Evolutionary conservation across 2,888 invertebrate genomes (phyloP).

Genomic region (Sepioteuthis lessoniana): DNA sequence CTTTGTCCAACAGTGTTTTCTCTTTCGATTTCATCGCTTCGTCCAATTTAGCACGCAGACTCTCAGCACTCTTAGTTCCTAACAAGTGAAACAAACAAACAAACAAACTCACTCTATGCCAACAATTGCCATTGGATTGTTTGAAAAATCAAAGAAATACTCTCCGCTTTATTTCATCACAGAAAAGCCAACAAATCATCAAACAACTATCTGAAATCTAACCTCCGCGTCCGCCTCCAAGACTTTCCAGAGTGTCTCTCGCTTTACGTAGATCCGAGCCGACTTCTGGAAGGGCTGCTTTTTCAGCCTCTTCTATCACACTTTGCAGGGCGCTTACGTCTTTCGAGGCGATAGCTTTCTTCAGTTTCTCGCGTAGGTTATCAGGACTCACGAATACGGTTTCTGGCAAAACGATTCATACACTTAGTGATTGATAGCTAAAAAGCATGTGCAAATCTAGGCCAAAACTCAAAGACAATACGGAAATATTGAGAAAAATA

Average conservation of each 20-base stretch:
- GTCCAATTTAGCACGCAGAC: background rate
- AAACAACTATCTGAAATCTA: background rate
- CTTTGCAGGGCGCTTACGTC: background rate
- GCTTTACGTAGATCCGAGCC: background rate
- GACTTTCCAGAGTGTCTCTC: background rate
- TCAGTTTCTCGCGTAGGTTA: background rate
- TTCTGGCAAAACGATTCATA: background rate
- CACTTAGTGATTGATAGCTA: no score
- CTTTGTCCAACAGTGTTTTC: background rate
- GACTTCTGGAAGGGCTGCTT: background rate
- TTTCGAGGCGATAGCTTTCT: background rate
- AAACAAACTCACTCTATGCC: no score
- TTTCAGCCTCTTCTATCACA: background rate
- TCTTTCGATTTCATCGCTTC: background rate
- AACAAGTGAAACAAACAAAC: background rate
- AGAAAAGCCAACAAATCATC: no score
- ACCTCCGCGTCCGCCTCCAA: conserved; percentile 13
- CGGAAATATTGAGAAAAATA: no score
- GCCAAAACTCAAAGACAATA: no score
- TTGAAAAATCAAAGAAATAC: no score
- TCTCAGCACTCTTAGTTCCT: background rate
- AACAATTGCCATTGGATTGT: no score
- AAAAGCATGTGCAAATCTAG: no score
- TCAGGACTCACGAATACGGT: background rate
- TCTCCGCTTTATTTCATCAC: no score